Evolutionary conservation across 2,797 vertebrate species (phyloP), one percentile per base, ranked within the genome.

Genomic region (Poeciliopsis presidionis): DNA sequence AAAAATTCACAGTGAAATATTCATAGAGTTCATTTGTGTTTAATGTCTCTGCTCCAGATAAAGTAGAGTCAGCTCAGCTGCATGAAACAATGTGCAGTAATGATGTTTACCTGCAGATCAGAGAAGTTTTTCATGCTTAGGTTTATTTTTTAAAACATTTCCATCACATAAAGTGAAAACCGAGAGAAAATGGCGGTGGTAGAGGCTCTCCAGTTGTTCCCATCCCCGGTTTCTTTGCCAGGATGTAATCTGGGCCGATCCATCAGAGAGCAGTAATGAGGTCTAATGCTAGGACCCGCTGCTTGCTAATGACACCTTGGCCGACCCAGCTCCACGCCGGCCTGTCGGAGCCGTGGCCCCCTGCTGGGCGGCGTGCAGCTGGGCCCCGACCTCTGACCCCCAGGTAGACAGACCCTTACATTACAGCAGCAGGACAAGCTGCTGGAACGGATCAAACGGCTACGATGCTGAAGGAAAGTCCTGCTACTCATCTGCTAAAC

Each of bases 261-360:
- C 83, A 91, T 95, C 94, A 94, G 82, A 87, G 89, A 87, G 84
- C 92, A 75, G 87, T 95, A 95, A 95, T 94, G 91, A 95, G 90
- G 90, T 92, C 91, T 95, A 94, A 95, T 95, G 92, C 86, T 91
- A 92, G 92, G 87, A 88, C 90, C 94, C 90, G 85, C 89, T 88
- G 92, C 77, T 92, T 87, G 90, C 92, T 95, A 93, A 95, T 93
- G 92, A 88, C 93, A 90, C 92, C 86, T 87, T 80, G 75, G 86
- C 89, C 88, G 86, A 85, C 90, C 91, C 85, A 78, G 75, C 77
- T 49, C 81, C 80, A 80, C 82, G 76, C 75, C 81, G 79, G 71
- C 86, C 80, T 78, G 39, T 69, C 80, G 72, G 89, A 88, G 86
- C 85, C 51, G 22, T 4, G 28, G 47, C 81, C 83, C 81, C 90